Evolutionary conservation across 2,888 invertebrate species (phyloP).

Genomic region (Rhagonycha fulva): DNA sequence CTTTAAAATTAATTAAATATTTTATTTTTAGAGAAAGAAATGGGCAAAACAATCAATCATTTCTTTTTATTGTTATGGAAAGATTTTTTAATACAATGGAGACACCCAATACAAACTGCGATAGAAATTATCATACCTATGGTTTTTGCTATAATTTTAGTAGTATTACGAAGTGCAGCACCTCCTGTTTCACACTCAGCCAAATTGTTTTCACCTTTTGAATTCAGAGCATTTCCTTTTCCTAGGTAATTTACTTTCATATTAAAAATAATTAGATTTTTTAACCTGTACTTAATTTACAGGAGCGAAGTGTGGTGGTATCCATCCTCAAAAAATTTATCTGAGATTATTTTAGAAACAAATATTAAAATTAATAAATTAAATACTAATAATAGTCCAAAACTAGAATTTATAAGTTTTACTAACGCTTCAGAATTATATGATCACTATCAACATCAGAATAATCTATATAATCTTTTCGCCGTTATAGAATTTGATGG

Average conservation of each 20-base stretch:
- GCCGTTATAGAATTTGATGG: not conserved
- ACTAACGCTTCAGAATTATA: not conserved
- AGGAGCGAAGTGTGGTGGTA: not conserved
- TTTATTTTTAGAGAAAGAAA: not conserved
- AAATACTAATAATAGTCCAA: no score
- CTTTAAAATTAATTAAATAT: not conserved
- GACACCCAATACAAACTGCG: slow-evolving; percentile 68
- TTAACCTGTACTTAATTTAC: not conserved
- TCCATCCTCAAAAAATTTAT: not conserved
- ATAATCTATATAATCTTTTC: not conserved
- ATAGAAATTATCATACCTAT: slow-evolving; percentile 70
- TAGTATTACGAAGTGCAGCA: slow-evolving; percentile 71
- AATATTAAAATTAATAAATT: not conserved
- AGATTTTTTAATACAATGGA: slow-evolving; percentile 76
- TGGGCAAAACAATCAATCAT: slow-evolving; percentile 43
- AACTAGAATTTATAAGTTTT: no score
- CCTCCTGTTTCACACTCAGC: slow-evolving; percentile 56
- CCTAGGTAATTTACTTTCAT: not conserved
- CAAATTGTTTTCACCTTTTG: slow-evolving; percentile 4
- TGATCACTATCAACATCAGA: not conserved
- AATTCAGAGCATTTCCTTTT: not conserved
- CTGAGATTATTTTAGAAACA: no score
- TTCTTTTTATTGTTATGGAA: slow-evolving; percentile 80
- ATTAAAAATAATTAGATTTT: no score
- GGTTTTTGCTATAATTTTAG: slow-evolving; percentile 67